phyloP scores from a whole-genome alignment of 2,113 vertebrate genomes.

The Sterrhoptilus dennistouni region DNA sequence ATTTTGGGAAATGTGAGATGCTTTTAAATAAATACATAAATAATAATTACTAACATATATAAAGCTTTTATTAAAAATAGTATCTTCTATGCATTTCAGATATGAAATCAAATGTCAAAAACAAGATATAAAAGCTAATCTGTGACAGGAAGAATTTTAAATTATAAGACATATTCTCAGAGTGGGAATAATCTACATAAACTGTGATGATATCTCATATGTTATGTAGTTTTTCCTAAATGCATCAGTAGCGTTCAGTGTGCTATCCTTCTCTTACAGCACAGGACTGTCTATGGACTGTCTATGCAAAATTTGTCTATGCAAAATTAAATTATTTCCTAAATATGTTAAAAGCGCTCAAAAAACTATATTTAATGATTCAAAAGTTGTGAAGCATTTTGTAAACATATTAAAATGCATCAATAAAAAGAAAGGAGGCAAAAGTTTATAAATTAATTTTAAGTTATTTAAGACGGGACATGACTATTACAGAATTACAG shows the following conservation, averaged over 20 bases:
- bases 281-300: background rate
- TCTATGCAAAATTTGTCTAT: background rate
- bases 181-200: conserved; percentile 26
- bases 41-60: background rate
- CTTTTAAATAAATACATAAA: background rate
- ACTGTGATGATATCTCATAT: background rate
- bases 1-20: background rate
- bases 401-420: background rate
- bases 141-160: background rate
- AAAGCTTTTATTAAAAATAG: background rate
- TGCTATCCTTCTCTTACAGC: background rate
- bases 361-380: background rate
- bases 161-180: background rate
- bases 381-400: background rate
- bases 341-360: background rate
- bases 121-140: background rate
- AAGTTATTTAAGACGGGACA: background rate
- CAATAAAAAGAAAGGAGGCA: background rate
- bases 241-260: background rate
- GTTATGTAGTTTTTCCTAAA: background rate
- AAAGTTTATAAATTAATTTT: background rate
- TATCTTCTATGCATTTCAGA: background rate
- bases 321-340: background rate
- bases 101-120: background rate
- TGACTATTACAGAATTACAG: background rate